A percentile compares a stretch with the other conserved stretches of the same genome.
Conservation (phyloP, 2,797 vertebrate genomes). For the Eulemur coronatus region DNA sequence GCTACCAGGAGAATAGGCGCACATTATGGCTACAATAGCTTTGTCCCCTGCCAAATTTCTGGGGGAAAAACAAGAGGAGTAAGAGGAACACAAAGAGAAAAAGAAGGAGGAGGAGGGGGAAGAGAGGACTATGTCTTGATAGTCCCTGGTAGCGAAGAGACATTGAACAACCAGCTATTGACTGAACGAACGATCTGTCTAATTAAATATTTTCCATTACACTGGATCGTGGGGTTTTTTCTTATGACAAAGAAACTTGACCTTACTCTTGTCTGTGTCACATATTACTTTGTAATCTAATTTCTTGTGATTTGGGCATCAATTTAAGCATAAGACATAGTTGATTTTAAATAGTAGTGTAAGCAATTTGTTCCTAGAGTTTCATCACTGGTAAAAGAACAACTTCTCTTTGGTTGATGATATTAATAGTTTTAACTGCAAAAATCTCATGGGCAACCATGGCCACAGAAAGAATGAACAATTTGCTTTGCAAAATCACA, state of each 20-base stretch:
- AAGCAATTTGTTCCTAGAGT: neutral
- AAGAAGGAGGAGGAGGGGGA: neutral
- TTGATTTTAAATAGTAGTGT: neutral
- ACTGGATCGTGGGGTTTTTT: neutral
- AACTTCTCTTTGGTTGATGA: neutral
- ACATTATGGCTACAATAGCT: neutral
- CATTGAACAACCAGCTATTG: neutral
- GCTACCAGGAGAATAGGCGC: neutral
- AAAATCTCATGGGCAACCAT: neutral
- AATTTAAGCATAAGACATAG: constrained; percentile 40
- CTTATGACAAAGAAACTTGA: constrained; percentile 51
- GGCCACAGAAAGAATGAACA: neutral
- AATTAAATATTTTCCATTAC: constrained; percentile 59
- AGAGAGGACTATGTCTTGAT: neutral
- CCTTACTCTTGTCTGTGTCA: constrained; percentile 52
- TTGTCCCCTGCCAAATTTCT: neutral
- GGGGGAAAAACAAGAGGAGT: neutral
- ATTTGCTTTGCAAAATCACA: neutral
- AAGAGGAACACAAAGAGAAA: neutral
- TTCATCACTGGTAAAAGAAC: neutral
- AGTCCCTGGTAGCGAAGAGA: neutral
- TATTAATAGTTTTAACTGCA: neutral
- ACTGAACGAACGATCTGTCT: constrained; percentile 23
- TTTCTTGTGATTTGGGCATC: constrained; percentile 52
- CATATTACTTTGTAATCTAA: constrained; percentile 46